Evolutionary conservation across 2,797 vertebrate species (phyloP).

Genomic region (Antrozous pallidus): DNA sequence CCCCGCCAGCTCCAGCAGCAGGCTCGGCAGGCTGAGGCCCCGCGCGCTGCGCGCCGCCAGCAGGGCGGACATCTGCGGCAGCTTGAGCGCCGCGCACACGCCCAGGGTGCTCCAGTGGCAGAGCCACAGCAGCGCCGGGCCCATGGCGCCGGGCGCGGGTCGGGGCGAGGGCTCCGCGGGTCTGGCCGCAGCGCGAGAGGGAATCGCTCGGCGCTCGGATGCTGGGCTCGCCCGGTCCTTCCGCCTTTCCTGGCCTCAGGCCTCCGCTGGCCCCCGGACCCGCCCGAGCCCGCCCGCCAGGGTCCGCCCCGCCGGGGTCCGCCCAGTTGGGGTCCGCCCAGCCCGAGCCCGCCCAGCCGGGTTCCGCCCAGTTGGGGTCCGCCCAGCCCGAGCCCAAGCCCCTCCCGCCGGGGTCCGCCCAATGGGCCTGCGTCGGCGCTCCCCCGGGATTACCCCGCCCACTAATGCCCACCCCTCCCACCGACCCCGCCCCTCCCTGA

Average conservation of each 20-base stretch:
- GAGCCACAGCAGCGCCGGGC: slow-evolving; percentile 52
- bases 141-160: neutral
- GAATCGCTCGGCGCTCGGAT: fast-evolving
- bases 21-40: slow-evolving; percentile 82
- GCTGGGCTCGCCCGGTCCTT: fast-evolving
- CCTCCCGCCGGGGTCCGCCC: neutral
- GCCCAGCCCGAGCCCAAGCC: too few species aligned
- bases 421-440: too few species aligned
- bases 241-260: neutral
- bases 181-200: fast-evolving
- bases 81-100: slow-evolving; percentile 80
- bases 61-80: slow-evolving; percentile 82
- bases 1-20: slow-evolving; percentile 84
- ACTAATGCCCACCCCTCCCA: fast-evolving
- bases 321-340: neutral
- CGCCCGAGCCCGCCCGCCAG: neutral
- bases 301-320: fast-evolving
- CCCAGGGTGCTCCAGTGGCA: slow-evolving; percentile 83
- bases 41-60: slow-evolving; percentile 74
- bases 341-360: neutral
- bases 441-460: neutral
- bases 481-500: neutral
- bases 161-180: neutral
- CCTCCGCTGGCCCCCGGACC: too few species aligned
- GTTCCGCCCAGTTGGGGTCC: neutral